Evolutionary conservation across 2,113 vertebrate genomes (phyloP).

Genomic region (Gallinago undulata): DNA sequence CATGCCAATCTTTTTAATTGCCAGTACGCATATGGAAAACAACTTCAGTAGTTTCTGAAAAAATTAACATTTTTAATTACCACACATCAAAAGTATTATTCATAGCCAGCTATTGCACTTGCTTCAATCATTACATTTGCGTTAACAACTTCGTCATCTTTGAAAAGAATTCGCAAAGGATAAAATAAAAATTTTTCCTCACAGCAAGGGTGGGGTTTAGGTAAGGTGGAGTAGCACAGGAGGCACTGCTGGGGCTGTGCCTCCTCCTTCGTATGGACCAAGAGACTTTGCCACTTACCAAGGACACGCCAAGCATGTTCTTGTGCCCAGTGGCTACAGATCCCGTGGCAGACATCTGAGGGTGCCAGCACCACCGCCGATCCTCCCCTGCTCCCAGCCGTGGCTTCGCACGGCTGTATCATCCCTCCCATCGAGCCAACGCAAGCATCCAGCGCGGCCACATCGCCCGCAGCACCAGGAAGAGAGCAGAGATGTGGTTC

Average conservation of each 20-base stretch:
- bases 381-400: background rate
- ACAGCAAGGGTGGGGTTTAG: background rate
- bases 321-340: background rate
- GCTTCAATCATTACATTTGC: background rate
- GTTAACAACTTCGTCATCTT: background rate
- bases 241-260: accelerated
- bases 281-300: accelerated
- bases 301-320: background rate
- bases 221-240: accelerated
- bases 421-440: background rate
- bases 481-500: background rate
- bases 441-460: background rate
- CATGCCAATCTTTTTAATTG: background rate
- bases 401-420: background rate
- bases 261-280: background rate
- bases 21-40: background rate
- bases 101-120: background rate
- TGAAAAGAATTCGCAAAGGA: background rate
- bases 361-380: accelerated
- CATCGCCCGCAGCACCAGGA: background rate
- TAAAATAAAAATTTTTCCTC: background rate
- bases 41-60: background rate
- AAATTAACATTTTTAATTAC: background rate
- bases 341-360: background rate
- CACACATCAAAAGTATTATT: background rate